Evolutionary conservation across 2,113 vertebrate species (phyloP), one percentile per base, ranked within the genome.

Genomic region (Cromileptes altivelis): DNA sequence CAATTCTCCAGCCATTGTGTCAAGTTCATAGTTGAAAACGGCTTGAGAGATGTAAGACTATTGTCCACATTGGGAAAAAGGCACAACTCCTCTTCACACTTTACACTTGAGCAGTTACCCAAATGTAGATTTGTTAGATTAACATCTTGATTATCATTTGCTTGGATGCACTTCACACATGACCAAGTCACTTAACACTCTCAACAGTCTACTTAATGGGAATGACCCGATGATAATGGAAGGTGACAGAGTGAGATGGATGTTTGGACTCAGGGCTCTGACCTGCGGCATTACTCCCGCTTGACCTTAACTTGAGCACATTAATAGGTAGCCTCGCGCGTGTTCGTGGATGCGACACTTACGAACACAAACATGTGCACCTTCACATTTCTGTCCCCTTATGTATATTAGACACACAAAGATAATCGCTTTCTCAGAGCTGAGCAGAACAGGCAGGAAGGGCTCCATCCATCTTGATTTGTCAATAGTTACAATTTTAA

Each of bases 401-500:
- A 12, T 25, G 40, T 27, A 53, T 57, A 27, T 40, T 47, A 40
- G 67, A 42, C 52, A 15, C 50, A 70, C 71, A 68, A 40, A 77
- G 77, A 83, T 88, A 88, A 87, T 85, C 88, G 37, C 84, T 91
- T 83, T 57, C 56, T 84, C 80, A 18, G 64, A 74, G 80, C 77
- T 6, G 65, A 70, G 75, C 81, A 21, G 77, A 65, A 68, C 71
- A 53, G 70, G 47, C 82, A 75, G 75, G 74, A 85, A 89, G 82
- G 79, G 82, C 90, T 88, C 85, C 90, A 95, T 96, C 94, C 91
- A 88, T 95, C 94, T 93, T 92, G 86, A 92, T 94, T 94, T 94
- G 93, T 94, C 94, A 94, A 93, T 95, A 95, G 91, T 92, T 94
- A 92, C 93, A 93, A 91, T 95, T 96, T 95, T 95, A 96, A 96